Percentiles rank a stretch among this genome's conserved stretches.
Conservation (phyloP, 2,888 invertebrate genomes). For the Aleiodes testaceus region DNA sequence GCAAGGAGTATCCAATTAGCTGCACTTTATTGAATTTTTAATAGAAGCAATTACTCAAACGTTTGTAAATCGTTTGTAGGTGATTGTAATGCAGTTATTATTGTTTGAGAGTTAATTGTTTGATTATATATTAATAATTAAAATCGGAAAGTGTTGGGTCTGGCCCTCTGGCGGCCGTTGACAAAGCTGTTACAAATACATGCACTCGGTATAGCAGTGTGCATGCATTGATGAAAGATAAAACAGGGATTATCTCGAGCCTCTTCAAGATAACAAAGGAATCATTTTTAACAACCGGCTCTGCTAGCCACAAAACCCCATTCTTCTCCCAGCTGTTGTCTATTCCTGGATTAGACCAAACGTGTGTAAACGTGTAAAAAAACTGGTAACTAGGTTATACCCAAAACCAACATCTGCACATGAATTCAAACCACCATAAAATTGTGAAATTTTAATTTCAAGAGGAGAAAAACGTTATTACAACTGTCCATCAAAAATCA, state of each 20-base stretch:
- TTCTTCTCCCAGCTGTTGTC: not conserved
- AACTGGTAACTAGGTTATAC: slow-evolving; percentile 37
- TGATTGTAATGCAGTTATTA: no score
- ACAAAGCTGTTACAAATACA: no score
- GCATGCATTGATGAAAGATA: not conserved
- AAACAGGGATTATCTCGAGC: not conserved
- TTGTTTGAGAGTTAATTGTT: no score
- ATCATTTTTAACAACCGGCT: not conserved
- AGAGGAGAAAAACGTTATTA: slow-evolving; percentile 15
- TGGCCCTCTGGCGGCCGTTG: no score
- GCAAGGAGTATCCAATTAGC: no score
- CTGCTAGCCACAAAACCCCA: not conserved
- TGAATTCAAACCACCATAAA: not conserved
- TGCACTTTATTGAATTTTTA: no score
- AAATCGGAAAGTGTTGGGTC: no score
- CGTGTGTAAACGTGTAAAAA: slow-evolving; percentile 23
- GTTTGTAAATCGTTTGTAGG: no score
- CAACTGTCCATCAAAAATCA: slow-evolving; percentile 75
- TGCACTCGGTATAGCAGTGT: no score
- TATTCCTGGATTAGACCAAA: slow-evolving; percentile 1
- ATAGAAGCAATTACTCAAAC: no score
- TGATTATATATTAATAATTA: no score
- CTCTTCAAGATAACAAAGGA: not conserved
- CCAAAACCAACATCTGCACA: slow-evolving; percentile 1
- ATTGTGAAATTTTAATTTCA: slow-evolving; percentile 33